These are phyloP conservation scores for Microhierax caerulescens DNA, from an alignment of 2,797 vertebrate genomes.

Conservation along the genomic window DNA sequence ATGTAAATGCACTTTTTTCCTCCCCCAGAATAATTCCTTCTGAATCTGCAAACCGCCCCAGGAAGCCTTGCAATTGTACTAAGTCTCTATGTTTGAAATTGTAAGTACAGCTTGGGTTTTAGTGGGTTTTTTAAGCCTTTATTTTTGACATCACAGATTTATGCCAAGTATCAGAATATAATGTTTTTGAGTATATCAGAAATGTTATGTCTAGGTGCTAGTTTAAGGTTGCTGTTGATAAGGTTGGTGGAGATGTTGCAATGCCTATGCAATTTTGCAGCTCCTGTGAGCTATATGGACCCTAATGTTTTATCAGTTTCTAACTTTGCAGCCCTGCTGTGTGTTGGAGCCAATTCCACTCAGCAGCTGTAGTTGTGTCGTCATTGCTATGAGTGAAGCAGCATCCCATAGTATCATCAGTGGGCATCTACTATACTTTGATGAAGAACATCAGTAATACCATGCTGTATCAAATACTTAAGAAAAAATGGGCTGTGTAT, in stretches of 20 bases:
- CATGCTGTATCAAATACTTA: not conserved
- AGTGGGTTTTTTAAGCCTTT: not conserved
- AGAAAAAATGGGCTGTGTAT: not conserved
- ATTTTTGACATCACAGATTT: not conserved
- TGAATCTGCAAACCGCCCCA: slow-evolving; percentile 88
- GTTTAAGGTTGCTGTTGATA: not conserved
- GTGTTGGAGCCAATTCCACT: not conserved
- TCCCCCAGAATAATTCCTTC: slow-evolving; percentile 81
- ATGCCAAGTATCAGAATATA: not conserved
- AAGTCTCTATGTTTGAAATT: slow-evolving; percentile 97
- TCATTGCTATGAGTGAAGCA: not conserved
- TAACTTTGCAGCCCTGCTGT: not conserved
- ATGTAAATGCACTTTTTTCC: not conserved
- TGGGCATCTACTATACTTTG: not conserved
- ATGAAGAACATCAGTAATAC: not conserved
- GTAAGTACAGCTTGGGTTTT: slow-evolving; percentile 80
- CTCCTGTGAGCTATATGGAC: not conserved
- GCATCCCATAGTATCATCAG: not conserved
- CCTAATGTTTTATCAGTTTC: not conserved
- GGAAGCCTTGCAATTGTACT: slow-evolving; percentile 98
- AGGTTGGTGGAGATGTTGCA: not conserved
- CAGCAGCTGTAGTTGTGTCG: not conserved
- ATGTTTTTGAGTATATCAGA: not conserved
- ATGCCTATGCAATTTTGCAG: not conserved
- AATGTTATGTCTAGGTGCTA: not conserved